Conservation (phyloP, 2,797 vertebrate species). For the Allobates femoralis region DNA sequence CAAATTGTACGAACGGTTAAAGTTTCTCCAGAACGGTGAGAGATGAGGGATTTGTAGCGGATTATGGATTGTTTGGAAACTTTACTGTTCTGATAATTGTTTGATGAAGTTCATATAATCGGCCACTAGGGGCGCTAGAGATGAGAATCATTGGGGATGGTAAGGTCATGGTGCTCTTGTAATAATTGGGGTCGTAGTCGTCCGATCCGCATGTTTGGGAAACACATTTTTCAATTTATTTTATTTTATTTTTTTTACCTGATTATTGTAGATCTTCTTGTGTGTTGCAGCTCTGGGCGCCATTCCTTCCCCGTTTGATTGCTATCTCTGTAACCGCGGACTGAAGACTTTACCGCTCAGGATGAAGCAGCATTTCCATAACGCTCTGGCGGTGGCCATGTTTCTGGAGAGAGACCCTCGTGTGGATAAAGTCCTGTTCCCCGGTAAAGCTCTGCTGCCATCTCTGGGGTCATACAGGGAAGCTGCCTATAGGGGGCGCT, state of each 20-base stretch:
- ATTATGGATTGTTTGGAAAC: background rate
- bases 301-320: slow-evolving; percentile 92
- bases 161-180: too few species aligned
- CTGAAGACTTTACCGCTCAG: slow-evolving; percentile 90
- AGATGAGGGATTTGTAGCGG: background rate
- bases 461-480: background rate
- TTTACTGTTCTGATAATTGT: background rate
- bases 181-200: too few species aligned
- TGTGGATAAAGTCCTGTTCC: slow-evolving; percentile 88
- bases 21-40: slow-evolving; percentile 89
- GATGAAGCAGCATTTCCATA: slow-evolving; percentile 91
- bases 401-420: slow-evolving; percentile 82
- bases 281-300: slow-evolving; percentile 82
- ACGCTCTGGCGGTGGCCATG: slow-evolving; percentile 80
- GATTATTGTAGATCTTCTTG: background rate
- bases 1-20: slow-evolving; percentile 81
- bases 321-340: slow-evolving; percentile 88
- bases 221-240: too few species aligned
- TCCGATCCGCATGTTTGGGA: too few species aligned
- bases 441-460: slow-evolving; percentile 76
- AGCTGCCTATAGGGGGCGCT: too few species aligned
- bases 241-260: too few species aligned
- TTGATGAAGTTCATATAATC: background rate
- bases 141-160: too few species aligned
- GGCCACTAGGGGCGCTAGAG: background rate